These are phyloP conservation scores for Eilema sororculum DNA, from an alignment of 2,888 invertebrate species.

Conservation along the genomic window DNA sequence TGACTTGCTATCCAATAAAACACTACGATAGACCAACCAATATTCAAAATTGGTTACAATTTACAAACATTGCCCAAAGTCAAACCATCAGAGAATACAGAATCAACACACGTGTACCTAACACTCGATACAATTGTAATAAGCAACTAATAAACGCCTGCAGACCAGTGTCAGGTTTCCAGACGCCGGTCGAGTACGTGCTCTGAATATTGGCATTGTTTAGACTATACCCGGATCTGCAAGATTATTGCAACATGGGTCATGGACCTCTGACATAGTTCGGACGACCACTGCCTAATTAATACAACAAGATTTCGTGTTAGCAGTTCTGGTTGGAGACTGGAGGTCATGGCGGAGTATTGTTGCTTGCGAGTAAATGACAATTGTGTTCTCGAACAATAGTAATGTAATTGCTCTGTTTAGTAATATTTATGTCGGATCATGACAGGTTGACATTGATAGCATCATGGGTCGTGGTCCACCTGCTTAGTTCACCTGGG, in stretches of 20 bases:
- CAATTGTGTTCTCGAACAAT: slow-evolving; percentile 15
- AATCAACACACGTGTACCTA: slow-evolving; percentile 6
- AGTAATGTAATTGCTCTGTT: slow-evolving; percentile 1
- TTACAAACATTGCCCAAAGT: slow-evolving; percentile 9
- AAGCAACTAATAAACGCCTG: slow-evolving; percentile 35
- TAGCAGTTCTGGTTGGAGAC: slow-evolving; percentile 3
- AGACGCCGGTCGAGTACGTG: slow-evolving; percentile 37
- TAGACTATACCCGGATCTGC: slow-evolving; percentile 41
- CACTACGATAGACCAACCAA: not conserved
- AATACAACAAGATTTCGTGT: slow-evolving; percentile 17
- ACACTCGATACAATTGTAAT: slow-evolving; percentile 21
- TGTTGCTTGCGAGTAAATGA: slow-evolving; percentile 12
- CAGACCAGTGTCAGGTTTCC: slow-evolving; percentile 24
- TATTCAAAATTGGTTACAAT: slow-evolving; percentile 2
- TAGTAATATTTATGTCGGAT: not conserved
- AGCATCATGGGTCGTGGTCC: no score
- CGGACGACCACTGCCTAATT: slow-evolving; percentile 16
- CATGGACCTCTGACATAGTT: slow-evolving; percentile 18
- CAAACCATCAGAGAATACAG: not conserved
- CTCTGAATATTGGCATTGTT: slow-evolving; percentile 36
- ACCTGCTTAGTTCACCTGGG: no score
- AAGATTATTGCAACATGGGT: slow-evolving; percentile 37
- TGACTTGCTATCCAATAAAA: not conserved
- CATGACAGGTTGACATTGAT: not conserved
- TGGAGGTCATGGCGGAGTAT: slow-evolving; percentile 8